Evolutionary conservation across 2,888 invertebrate species (phyloP), one percentile per base, ranked within the genome.

Genomic region (Leucoptera coffeella): DNA sequence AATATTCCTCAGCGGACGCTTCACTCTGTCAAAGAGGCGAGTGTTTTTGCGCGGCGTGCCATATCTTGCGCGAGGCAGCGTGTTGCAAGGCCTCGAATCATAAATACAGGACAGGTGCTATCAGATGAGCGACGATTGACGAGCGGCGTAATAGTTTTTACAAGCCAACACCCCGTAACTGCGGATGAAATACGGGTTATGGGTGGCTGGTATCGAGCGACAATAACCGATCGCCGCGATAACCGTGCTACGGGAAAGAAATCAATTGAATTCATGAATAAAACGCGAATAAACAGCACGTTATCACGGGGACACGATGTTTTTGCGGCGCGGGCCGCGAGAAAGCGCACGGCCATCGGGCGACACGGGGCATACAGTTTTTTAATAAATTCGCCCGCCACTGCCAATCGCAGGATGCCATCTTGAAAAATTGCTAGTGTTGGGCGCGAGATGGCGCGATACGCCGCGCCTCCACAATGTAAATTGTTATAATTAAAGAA

Each of bases 401-500:
- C 45, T 42, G 44, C 31, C 41, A 45, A 50, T 54, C 53, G 45
- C 43, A 45, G 48, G 47, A 42, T 52, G 51, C 45, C 54, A 61
- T 61, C 60, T 52, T 44, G 52, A 43, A 56, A 35, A 60, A 59
- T 59, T 57, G 49, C 55, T 49, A 53, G 56, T 47, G 49, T 47
- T 44, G 20, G 44, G 37, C 39, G 41, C 38, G 39, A 54, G 58
- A 67, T 64, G 50, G 47, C 41, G 43, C 43, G 61, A 61, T 61
- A 55, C 32, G 35, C 39, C 29, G 39, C 40, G 43, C 40, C 40
- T 42, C 42, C 47, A 55, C 54, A 56, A 56, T 54, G 57, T 58
- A 58, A 64, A 62, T 61, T 58, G 55, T 62, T 27, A 54, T 60
- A 62, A 65, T 65, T 65, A 65, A 61, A 60, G 60, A 58, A 58